A percentile compares a stretch with the other conserved stretches of the same genome.
Evolutionary conservation across 2,797 vertebrate species (phyloP).

Genomic region (Diceros bicornis): DNA sequence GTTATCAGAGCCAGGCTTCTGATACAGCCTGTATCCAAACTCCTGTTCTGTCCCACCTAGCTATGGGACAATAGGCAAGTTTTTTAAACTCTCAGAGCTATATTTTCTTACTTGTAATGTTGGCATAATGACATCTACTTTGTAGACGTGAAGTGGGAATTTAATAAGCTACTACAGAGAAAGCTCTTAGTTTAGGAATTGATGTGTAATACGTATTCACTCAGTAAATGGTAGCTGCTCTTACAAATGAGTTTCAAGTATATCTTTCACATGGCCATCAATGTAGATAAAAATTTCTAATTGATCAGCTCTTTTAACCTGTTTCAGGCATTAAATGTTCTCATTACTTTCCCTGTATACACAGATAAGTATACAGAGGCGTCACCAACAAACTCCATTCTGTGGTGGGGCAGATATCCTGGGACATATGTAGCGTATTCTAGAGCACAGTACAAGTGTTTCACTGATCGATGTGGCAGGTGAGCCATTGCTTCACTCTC

Average conservation of each 20-base stretch:
- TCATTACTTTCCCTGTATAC: background rate
- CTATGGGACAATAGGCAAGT: background rate
- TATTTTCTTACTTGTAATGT: background rate
- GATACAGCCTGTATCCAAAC: background rate
- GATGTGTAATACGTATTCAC: background rate
- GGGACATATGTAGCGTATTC: background rate
- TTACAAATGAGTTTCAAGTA: background rate
- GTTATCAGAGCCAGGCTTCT: background rate
- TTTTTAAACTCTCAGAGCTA: background rate
- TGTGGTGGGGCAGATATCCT: rapidly evolving
- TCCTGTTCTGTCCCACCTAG: background rate
- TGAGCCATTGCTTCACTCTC: background rate
- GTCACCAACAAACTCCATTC: background rate
- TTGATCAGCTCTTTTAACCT: background rate
- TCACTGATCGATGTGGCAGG: background rate
- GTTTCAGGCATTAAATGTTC: background rate
- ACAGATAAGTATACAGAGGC: background rate
- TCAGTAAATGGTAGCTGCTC: background rate
- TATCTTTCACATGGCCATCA: background rate
- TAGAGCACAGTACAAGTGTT: background rate
- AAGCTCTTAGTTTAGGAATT: background rate
- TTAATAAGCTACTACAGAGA: background rate
- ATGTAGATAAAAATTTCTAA: background rate
- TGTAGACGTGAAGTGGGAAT: background rate
- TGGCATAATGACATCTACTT: background rate